Evolutionary conservation across 2,113 vertebrate genomes (phyloP), one percentile per base, ranked within the genome.

Genomic region (Heliornis fulica): DNA sequence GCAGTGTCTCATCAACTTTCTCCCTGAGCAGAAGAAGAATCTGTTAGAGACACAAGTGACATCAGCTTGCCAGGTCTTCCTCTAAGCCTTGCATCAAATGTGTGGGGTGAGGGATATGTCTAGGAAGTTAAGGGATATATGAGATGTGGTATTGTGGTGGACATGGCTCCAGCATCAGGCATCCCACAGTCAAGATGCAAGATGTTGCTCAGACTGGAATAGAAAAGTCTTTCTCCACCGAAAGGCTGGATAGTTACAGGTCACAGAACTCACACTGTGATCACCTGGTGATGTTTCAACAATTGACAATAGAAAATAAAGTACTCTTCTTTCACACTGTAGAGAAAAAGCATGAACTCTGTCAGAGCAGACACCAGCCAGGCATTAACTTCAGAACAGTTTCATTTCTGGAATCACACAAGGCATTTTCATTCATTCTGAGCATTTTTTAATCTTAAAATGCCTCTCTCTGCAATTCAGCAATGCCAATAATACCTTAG

Each of bases 291-390:
- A 45, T 26, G n/a, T 77, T 77, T 63, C 46, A 41, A 26, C 64
- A 50, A 18, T 0, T 2, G 4, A 32, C 45, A 77, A 36, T 0
- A 65, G 63, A 65, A 70, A 81, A 82, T 11, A 79, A 40, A 56
- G 28, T 14, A 11, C 4, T 34, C 1, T 0, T 23, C 48, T 69
- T 80, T 70, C 54, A 72, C 4, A 5, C 5, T 2, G 20, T 40
- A 77, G 50, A 13, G 88, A 17, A 61, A 59, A 79, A 83, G 7
- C 0, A 2, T 20, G n/a, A 80, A 53, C n/a, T 69, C 41, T 61
- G n/a, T 65, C 71, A 92, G 32, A 66, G 46, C 38, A n/a, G 29
- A 10, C 3, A 40, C 15, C 56, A 61, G 32, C 10, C 32, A 84
- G 77, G 34, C 13, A 9, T 2, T 17, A 59, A 41, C 21, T 51